phyloP scores from a whole-genome alignment of 2,797 vertebrate genomes.

The Pangasius macronema region DNA sequence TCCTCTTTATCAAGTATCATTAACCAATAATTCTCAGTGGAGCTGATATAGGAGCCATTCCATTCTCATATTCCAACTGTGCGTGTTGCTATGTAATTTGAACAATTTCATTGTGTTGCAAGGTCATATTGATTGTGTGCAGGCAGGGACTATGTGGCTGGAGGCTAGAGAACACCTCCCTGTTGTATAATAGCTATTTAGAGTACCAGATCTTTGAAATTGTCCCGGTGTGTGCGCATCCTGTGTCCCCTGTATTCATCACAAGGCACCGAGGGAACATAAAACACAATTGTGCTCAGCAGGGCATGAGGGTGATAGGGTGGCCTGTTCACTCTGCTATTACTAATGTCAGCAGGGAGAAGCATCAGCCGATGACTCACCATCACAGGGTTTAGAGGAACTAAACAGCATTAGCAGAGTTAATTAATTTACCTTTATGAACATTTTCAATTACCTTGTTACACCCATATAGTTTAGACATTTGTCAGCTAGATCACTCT shows the following conservation, averaged over 20 bases:
- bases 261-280: background rate
- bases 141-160: background rate
- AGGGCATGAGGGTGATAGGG: background rate
- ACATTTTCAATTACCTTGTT: background rate
- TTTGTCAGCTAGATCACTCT: background rate
- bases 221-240: background rate
- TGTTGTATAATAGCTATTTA: slow-evolving; percentile 40
- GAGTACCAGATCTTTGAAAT: slow-evolving; percentile 25
- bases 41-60: background rate
- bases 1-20: background rate
- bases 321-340: background rate
- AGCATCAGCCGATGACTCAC: slow-evolving; percentile 1
- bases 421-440: background rate
- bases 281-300: slow-evolving; percentile 21
- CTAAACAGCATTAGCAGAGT: background rate
- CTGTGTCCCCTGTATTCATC: slow-evolving; percentile 4
- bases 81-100: background rate
- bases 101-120: background rate
- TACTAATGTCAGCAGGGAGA: slow-evolving; percentile 13
- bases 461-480: background rate
- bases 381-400: background rate
- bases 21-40: background rate
- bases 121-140: slow-evolving; percentile 15
- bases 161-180: slow-evolving; percentile 27
- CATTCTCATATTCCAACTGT: background rate